Conservation (phyloP, 1,140 invertebrate genomes). For the Linepithema humile region DNA sequence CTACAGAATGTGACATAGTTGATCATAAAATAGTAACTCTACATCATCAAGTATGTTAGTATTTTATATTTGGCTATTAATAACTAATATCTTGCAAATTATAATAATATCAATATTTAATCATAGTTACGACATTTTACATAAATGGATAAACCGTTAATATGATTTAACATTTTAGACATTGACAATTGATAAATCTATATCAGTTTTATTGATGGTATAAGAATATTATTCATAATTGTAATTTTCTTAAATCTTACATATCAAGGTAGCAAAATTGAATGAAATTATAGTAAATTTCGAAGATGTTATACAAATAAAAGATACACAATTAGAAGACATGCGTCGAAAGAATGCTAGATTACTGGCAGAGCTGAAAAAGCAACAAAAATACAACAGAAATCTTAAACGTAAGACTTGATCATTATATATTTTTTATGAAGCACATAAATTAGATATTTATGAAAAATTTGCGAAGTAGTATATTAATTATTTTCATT, state of each 20-base stretch:
- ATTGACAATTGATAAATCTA: not conserved
- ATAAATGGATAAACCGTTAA: not conserved
- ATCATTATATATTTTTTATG: conserved; percentile 25
- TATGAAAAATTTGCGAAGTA: not conserved
- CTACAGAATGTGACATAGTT: conserved; percentile 29
- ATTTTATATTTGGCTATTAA: not conserved
- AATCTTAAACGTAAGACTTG: conserved; percentile 74
- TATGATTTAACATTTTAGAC: not conserved
- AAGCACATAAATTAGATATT: not conserved
- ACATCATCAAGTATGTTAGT: conserved; percentile 63
- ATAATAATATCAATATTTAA: not conserved
- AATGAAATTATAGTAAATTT: conserved; percentile 59
- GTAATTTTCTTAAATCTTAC: conserved; percentile 2
- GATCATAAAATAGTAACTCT: conserved; percentile 55
- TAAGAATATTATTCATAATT: not conserved
- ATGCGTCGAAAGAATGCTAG: conserved; percentile 67
- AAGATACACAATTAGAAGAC: conserved; percentile 66
- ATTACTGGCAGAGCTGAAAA: conserved; percentile 71
- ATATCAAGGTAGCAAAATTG: conserved; percentile 62
- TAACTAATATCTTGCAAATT: not conserved
- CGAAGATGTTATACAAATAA: conserved; percentile 62
- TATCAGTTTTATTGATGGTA: not conserved
- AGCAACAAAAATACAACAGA: conserved; percentile 69
- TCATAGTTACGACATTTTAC: not conserved
- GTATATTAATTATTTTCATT: conserved; percentile 63